These are phyloP conservation scores for Sphyrna mokarran DNA, from an alignment of 2,113 vertebrate species.

Conservation along the genomic window DNA sequence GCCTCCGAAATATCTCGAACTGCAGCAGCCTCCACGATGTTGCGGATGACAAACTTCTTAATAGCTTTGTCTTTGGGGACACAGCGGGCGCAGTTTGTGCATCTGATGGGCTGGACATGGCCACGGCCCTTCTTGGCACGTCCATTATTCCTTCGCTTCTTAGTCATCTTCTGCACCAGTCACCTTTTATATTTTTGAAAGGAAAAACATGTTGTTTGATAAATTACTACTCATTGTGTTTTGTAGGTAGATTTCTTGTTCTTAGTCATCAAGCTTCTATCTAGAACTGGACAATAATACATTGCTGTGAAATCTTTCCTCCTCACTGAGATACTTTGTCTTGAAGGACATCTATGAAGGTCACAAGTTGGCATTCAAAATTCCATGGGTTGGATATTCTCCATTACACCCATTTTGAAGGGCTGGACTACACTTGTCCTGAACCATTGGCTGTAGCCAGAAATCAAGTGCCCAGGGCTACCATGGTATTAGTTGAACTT, in stretches of 20 bases:
- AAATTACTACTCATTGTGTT: slow-evolving; percentile 1
- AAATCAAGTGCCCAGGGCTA: not conserved
- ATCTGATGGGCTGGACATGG: not conserved
- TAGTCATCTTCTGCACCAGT: not conserved
- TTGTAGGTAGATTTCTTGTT: not conserved
- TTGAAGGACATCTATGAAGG: not conserved
- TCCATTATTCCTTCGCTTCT: not conserved
- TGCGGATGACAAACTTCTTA: not conserved
- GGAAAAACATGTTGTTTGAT: slow-evolving; percentile 6
- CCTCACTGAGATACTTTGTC: not conserved
- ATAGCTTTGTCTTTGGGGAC: not conserved
- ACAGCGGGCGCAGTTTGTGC: not conserved
- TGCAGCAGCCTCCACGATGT: not conserved
- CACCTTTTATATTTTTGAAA: not conserved
- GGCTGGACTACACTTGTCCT: not conserved
- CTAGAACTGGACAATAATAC: not conserved
- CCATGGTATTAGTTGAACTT: not conserved
- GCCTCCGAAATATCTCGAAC: not conserved
- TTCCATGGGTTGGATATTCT: not conserved
- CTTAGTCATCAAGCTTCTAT: not conserved
- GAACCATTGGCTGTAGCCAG: not conserved
- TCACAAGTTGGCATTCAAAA: not conserved
- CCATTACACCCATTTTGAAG: not conserved
- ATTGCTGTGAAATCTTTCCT: not conserved
- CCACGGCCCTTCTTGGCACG: not conserved